Base-by-base conservation (phyloP, 2,797 vertebrate genomes). In the Pelodytes ibericus region DNA sequence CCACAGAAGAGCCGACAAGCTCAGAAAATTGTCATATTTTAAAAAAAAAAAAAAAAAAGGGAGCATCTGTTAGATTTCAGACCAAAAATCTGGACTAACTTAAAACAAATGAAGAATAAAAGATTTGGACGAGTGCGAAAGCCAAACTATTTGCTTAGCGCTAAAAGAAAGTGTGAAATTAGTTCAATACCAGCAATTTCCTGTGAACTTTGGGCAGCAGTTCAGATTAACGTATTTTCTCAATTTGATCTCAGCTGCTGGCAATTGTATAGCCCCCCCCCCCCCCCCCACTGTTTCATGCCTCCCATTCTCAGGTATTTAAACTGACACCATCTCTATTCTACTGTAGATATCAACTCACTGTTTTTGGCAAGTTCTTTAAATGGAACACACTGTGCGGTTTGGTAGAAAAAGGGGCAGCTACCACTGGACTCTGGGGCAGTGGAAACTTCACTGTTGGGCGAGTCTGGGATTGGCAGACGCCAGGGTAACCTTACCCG, bases 141-240 rank as follows among this genome's bases (percentile, higher is more conserved):
- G 65, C 80, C 71, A 60, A 81, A 65, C 16, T 68, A 72, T 79
- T 57, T 71, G 66, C 68, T 67, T 80, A 60, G 62, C 65, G 70
- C 76, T 62, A 61, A 70, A 86, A 79, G 78, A 75, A 75, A 76
- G 79, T 75, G 70, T 68, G 68, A 69, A 61, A 44, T 75, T 75
- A 83, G 62, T 74, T 75, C 71, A 69, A 70, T 74, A 64, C 77
- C 65, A 59, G 66, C 72, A 74, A 75, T 80, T 80, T 80, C 72
- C 71, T 71, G 72, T 80, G 65, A 75, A 75, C 67, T 74, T 44
- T 56, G 57, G 24, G 30, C 53, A 63, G 18, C 47, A 65, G 77
- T 80, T 80, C 71, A 80, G 8, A 26, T 22, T 41, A 49, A 30
- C 26, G 25, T 44, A 20, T 71, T 71, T 41, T 64, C 20, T 11